Evolutionary conservation across 2,113 vertebrate genomes (phyloP).

Genomic region (Bubo bubo): DNA sequence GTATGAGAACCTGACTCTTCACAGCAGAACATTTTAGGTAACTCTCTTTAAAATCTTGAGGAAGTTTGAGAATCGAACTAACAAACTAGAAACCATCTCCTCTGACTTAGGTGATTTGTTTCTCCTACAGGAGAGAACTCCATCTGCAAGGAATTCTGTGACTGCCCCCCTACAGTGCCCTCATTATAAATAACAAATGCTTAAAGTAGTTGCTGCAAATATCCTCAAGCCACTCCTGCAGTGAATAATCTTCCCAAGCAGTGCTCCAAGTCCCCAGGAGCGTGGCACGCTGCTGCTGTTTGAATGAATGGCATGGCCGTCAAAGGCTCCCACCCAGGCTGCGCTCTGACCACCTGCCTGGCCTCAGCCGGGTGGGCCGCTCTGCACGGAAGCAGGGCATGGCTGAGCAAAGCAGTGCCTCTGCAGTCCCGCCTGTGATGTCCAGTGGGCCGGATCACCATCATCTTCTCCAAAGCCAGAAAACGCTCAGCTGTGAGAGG

Average conservation of each 20-base stretch:
- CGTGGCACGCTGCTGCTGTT: rapidly evolving
- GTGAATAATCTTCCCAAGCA: background rate
- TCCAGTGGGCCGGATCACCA: background rate
- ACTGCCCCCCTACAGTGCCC: background rate
- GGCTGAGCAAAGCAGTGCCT: background rate
- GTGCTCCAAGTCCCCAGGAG: background rate
- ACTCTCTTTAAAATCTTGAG: background rate
- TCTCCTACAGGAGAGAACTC: background rate
- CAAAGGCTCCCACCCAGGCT: background rate
- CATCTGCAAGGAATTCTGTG: background rate
- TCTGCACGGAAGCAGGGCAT: background rate
- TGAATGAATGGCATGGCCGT: background rate
- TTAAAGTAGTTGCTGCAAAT: background rate
- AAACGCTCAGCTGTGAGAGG: background rate
- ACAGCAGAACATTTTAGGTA: background rate
- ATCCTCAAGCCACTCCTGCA: background rate
- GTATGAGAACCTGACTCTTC: background rate
- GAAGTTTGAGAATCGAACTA: background rate
- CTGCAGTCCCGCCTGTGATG: background rate
- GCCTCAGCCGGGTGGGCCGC: background rate
- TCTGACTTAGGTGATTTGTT: background rate
- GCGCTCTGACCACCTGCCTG: rapidly evolving
- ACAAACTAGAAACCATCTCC: background rate
- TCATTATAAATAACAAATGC: background rate
- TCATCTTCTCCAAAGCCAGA: background rate